A percentile compares a stretch with the other conserved stretches of the same genome.
These are phyloP conservation scores for Calliopum simillimum DNA, from an alignment of 2,888 invertebrate species.

Conservation along the genomic window DNA sequence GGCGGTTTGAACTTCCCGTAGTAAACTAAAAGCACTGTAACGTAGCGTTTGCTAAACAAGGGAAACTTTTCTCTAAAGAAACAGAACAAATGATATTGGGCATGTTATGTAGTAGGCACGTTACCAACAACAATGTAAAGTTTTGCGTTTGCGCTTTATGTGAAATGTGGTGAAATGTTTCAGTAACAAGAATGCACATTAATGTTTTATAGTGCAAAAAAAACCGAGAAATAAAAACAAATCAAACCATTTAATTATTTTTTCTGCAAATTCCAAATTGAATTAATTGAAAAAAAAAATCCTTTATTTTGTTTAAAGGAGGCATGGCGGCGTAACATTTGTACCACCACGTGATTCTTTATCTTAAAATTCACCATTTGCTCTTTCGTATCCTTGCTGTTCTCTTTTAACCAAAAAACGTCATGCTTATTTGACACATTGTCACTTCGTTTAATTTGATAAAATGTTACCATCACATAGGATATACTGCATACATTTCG, in stretches of 20 bases:
- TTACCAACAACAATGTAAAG: slow-evolving; percentile 25
- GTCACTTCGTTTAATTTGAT: too few relatives aligned
- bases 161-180: slow-evolving; percentile 15
- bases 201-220: not conserved
- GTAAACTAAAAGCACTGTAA: slow-evolving; percentile 59
- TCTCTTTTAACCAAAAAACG: too few relatives aligned
- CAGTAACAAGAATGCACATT: not conserved
- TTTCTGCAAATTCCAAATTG: not conserved
- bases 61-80: slow-evolving; percentile 23
- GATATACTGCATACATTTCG: too few relatives aligned
- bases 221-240: not conserved
- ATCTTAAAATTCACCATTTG: too few relatives aligned
- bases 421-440: too few relatives aligned
- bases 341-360: too few relatives aligned
- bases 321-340: too few relatives aligned
- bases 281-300: too few relatives aligned
- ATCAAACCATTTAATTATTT: not conserved
- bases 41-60: slow-evolving; percentile 18
- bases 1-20: slow-evolving; percentile 65
- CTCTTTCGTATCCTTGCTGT: too few relatives aligned
- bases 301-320: too few relatives aligned
- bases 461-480: too few relatives aligned
- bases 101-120: too few relatives aligned
- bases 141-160: slow-evolving; percentile 22
- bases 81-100: not conserved